phyloP scores from a whole-genome alignment of 2,888 invertebrate genomes.

The Meghimatium bilineatum region DNA sequence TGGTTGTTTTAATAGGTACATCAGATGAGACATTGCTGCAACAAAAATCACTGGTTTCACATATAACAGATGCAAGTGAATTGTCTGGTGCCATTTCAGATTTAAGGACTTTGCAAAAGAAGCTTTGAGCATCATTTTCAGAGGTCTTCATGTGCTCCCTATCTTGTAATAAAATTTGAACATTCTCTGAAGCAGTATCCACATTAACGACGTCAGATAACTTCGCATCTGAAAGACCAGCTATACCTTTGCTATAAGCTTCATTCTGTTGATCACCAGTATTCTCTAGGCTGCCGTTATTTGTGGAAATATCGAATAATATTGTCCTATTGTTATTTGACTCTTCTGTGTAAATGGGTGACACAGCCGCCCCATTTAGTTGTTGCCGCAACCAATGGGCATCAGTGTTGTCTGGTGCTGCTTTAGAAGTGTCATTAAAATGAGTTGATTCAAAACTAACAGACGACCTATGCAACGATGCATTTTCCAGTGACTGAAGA shows the following conservation, averaged over 20 bases:
- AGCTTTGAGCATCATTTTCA: constrained; percentile 26
- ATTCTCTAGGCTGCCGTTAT: constrained; percentile 20
- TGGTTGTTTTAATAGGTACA: neutral
- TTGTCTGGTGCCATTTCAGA: neutral
- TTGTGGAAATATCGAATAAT: no score
- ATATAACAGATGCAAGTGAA: neutral
- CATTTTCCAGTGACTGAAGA: neutral
- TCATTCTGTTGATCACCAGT: neutral
- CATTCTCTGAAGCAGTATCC: constrained; percentile 6
- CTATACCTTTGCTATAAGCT: constrained; percentile 25
- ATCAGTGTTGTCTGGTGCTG: no score
- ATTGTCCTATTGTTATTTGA: no score
- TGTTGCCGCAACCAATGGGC: no score
- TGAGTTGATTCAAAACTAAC: neutral
- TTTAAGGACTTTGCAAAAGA: neutral
- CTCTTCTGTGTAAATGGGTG: constrained; percentile 7
- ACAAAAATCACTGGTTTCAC: neutral
- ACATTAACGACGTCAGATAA: neutral
- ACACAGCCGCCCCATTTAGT: neutral
- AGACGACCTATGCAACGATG: neutral
- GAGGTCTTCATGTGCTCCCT: constrained; percentile 7
- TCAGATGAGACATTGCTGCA: neutral
- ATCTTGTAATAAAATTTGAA: neutral
- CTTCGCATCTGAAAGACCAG: constrained; percentile 8
- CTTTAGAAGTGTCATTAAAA: no score